Conservation (phyloP, 1,140 invertebrate species). For the Zaprionus inermis region DNA sequence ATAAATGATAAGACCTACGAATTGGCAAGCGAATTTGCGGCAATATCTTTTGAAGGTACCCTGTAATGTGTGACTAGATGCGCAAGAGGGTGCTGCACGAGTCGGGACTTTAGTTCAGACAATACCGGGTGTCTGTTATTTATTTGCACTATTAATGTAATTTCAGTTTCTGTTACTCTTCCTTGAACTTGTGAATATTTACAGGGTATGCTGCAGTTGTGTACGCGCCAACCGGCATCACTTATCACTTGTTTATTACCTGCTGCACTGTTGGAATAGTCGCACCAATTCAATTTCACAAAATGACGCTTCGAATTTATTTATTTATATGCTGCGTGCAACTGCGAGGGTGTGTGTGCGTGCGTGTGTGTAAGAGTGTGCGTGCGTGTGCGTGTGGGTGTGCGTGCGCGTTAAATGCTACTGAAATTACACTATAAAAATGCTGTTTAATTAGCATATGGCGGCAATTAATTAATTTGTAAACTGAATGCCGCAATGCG, state of each 20-base stretch:
- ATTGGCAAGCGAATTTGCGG: neutral
- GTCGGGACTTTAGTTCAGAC: no score
- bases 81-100: neutral
- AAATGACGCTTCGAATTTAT: constrained; percentile 41
- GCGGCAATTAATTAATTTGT: constrained; percentile 75
- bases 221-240: neutral
- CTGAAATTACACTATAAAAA: constrained; percentile 59
- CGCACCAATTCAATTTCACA: constrained; percentile 36
- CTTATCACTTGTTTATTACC: constrained; percentile 28
- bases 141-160: no score
- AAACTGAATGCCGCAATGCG: constrained; percentile 44
- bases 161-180: no score
- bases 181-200: no score
- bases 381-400: neutral
- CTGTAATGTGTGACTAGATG: neutral
- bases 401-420: constrained; percentile 29
- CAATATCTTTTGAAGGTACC: neutral
- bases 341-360: neutral
- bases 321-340: constrained; percentile 25
- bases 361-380: constrained; percentile 1
- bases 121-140: no score
- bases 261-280: neutral
- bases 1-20: neutral
- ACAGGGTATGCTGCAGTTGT: neutral
- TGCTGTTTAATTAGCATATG: constrained; percentile 75